Conservation (phyloP, 2,113 vertebrate genomes). For the human (Homo sapiens) region DNA sequence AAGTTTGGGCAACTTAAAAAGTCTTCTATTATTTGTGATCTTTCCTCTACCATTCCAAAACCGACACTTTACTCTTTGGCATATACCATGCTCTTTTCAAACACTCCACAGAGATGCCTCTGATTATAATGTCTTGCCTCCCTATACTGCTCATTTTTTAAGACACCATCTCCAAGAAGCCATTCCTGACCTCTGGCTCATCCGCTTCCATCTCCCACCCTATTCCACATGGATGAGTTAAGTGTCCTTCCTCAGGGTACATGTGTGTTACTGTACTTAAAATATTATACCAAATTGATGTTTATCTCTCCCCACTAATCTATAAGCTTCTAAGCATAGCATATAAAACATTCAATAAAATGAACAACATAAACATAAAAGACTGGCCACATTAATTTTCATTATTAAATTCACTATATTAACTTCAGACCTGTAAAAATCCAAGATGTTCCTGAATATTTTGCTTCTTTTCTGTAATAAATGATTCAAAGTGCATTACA, state of each 20-base stretch:
- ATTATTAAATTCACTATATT: slow-evolving; percentile 35
- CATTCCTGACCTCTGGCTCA: neutral
- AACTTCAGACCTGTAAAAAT: slow-evolving; percentile 93
- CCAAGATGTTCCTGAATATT: slow-evolving; percentile 97
- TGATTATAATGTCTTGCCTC: neutral
- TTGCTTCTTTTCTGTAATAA: slow-evolving; percentile 96
- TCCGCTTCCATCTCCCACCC: neutral
- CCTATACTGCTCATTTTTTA: neutral
- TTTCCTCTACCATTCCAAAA: slow-evolving; percentile 29
- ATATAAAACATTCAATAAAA: slow-evolving; percentile 25
- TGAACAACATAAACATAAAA: neutral
- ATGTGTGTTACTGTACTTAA: neutral
- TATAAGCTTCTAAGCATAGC: neutral
- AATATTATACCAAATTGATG: neutral
- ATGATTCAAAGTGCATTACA: slow-evolving; percentile 98
- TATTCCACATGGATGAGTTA: neutral
- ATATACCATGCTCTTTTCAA: neutral
- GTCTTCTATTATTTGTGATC: neutral
- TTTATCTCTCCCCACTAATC: neutral
- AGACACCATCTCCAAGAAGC: neutral
- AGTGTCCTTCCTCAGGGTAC: neutral
- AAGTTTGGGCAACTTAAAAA: neutral
- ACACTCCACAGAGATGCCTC: neutral
- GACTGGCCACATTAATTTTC: neutral
- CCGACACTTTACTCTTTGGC: neutral